Evolutionary conservation across 2,888 invertebrate genomes (phyloP), one percentile per base, ranked within the genome.

Genomic region (Petrolisthes cinctipes): DNA sequence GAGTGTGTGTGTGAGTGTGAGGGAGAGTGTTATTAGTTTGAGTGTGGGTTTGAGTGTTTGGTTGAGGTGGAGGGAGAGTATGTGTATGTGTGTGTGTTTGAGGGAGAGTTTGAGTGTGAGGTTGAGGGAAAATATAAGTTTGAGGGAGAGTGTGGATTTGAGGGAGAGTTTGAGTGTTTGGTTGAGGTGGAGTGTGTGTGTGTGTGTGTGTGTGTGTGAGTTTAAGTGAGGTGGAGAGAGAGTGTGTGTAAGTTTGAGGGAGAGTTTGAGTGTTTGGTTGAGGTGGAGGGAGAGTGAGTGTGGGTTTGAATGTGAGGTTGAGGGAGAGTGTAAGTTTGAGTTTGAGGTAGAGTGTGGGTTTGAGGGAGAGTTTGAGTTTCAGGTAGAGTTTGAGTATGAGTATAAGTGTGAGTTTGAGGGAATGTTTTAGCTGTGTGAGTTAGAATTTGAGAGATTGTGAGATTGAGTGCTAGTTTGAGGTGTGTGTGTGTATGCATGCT

Each of bases 261-360:
- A 14, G 23, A 71, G n/a, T n/a, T 6, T 6, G 23, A 1, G 5
- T 6, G n/a, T 20, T n/a, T 4, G 37, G 37, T 9, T 11, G 73
- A 73, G 73, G 37, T n/a, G 20, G 73, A 73, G 73, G 37, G 73
- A 73, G 73, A 73, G 20, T 37, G 73, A 73, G 73, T 37, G n/a
- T n/a, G n/a, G n/a, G n/a, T n/a, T n/a, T n/a, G n/a, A n/a, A n/a
- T n/a, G n/a, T n/a, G 73, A 73, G 73, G 37, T n/a, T n/a, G 73
- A 73, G 73, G 37, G 73, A 73, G 73, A 73, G 73, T 23, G 73
- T 23, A 37, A 73, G 73, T 23, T 20, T 23, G 73, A 73, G 73
- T 23, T 20, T 23, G 23, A 73, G 73, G 23, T n/a, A n/a, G n/a
- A n/a, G n/a, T n/a, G n/a, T n/a, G n/a, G n/a, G n/a, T n/a, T n/a